Base-by-base conservation (phyloP, 1,140 invertebrate genomes). In the Zaprionus lachaisei region DNA sequence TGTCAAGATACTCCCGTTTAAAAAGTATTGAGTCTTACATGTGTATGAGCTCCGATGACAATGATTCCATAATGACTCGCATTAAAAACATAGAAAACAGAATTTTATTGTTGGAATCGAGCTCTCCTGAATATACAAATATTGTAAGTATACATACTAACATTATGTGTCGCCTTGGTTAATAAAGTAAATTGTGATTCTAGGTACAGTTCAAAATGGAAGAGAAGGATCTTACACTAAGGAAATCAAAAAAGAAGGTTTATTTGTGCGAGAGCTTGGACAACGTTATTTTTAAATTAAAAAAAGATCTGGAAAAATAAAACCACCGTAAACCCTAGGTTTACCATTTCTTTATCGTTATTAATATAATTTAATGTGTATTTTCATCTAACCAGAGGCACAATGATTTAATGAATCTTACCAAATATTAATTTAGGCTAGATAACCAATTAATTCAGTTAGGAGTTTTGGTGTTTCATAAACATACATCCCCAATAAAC, bases 41-140 rank as follows among this genome's bases (percentile, higher is more conserved):
- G 75, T 54, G 56, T 26, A 1, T 90, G 6, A 22, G 12, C 0
- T 6, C 91, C 22, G 94, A 94, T 84, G 93, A 94, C 14, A 93
- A 95, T 4, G 94, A 92, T 80, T 94, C 95, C 92, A 91, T 96
- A 63, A 96, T 95, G 66, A 80, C 93, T 76, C 93, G 96, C 65
- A 81, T 96, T 0, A 96, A 96, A 92, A 89, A 92, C 55, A 93
- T 96, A 11, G 96, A 96, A 93, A 94, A 96, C 81, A 92, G 94
- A 76, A 94, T 96, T 73, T 87, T 96, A 34, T 93, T 94, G 77
- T 91, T 96, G 22, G 96, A 96, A 93, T 94, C 95, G 22, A 87
- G 95, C 75, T 96, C 96, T 20, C 96, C 96, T 1, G 96, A 96
- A 91, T 96, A 96, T 79, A 94, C 94, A 65, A 93, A 94, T 54